Evolutionary conservation across 2,797 vertebrate genomes (phyloP).

Genomic region (Allobates femoralis): DNA sequence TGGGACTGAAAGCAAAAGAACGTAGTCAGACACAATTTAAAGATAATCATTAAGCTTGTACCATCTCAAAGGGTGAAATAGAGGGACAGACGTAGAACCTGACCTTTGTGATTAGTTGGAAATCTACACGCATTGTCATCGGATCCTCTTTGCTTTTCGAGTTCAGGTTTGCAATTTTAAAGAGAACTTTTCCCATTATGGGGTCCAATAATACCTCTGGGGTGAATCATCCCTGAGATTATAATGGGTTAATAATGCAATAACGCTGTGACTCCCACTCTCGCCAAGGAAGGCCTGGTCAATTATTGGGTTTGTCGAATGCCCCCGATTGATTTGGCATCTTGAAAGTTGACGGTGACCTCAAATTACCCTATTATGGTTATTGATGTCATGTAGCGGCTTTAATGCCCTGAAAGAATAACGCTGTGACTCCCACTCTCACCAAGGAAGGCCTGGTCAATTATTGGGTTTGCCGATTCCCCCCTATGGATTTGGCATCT

Average conservation of each 20-base stretch:
- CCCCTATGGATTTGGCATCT: no score
- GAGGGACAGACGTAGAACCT: conserved; percentile 33
- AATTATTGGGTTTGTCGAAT: no score
- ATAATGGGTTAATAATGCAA: conserved; percentile 36
- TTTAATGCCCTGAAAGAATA: no score
- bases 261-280: no score
- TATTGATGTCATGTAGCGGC: no score
- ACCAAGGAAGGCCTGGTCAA: no score
- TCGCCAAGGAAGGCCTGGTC: no score
- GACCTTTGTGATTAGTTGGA: neutral
- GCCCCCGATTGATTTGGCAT: no score
- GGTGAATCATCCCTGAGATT: neutral
- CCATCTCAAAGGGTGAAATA: neutral
- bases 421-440: no score
- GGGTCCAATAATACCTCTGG: neutral
- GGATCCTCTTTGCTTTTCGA: neutral
- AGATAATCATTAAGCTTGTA: conserved; percentile 55
- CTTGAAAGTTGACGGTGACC: no score
- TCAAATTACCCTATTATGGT: no score
- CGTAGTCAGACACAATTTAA: conserved; percentile 11
- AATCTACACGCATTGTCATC: neutral
- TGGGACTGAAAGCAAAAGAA: conserved; percentile 40
- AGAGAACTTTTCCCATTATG: neutral
- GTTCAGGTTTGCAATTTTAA: neutral
- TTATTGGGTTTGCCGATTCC: no score